A percentile compares a stretch with the other conserved stretches of the same genome.
Conservation (phyloP, 2,888 invertebrate genomes). For the Anaspis maculata region DNA sequence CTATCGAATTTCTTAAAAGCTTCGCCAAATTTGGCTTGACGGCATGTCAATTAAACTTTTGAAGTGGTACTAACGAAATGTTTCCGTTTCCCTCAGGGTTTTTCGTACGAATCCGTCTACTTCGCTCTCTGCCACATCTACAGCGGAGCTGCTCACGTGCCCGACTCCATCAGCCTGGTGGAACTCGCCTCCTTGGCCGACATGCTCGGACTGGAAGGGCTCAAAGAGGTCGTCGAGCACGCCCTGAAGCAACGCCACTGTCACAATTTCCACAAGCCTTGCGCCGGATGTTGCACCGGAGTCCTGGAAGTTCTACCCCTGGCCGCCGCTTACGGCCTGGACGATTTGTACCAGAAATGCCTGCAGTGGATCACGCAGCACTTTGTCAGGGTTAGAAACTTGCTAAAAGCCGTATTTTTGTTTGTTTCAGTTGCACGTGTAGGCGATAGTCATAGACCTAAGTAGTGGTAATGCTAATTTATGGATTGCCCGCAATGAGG, state of each 20-base stretch:
- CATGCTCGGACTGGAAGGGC: conserved; percentile 80
- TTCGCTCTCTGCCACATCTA: conserved; percentile 92
- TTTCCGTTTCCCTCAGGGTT: conserved; percentile 47
- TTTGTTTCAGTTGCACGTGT: too few species aligned
- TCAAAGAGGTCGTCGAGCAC: conserved; percentile 86
- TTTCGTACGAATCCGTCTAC: conserved; percentile 77
- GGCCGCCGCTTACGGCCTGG: conserved; percentile 76
- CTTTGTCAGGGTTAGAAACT: conserved; percentile 78
- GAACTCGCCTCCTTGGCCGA: conserved; percentile 84
- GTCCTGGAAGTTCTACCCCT: conserved; percentile 82
- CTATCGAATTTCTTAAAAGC: too few species aligned
- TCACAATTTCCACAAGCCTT: conserved; percentile 92
- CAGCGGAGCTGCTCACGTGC: conserved; percentile 83
- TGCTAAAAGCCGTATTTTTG: too few species aligned
- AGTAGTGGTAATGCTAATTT: too few species aligned
- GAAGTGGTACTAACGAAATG: too few species aligned
- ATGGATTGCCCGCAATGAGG: too few species aligned
- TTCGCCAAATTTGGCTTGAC: too few species aligned
- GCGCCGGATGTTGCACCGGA: conserved; percentile 77
- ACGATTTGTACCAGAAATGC: conserved; percentile 79
- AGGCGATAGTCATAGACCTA: too few species aligned
- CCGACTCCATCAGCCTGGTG: conserved; percentile 76
- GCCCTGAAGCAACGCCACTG: conserved; percentile 73
- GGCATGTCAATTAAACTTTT: too few species aligned
- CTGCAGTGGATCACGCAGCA: conserved; percentile 81